Conservation (phyloP, 2,888 invertebrate species). For the Mythimna vitellina region DNA sequence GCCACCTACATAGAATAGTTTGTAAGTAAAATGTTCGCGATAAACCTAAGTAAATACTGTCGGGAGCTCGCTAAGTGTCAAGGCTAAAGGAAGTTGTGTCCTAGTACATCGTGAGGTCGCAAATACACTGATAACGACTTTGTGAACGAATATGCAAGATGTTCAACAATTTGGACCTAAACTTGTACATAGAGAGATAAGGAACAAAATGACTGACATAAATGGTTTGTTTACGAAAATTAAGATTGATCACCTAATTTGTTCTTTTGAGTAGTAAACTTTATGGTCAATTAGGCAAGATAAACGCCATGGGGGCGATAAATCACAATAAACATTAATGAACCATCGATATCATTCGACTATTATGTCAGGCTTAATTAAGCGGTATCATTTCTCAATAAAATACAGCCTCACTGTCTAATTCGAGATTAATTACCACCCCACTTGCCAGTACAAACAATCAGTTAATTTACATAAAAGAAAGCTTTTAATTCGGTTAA, state of each 20-base stretch:
- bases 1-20: slow-evolving; percentile 48
- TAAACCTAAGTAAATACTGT: slow-evolving; percentile 39
- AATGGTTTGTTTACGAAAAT: slow-evolving; percentile 47
- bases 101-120: slow-evolving; percentile 21
- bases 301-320: slow-evolving; percentile 62
- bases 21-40: slow-evolving; percentile 27
- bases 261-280: slow-evolving; percentile 58
- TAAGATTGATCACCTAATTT: slow-evolving; percentile 55
- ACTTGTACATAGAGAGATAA: slow-evolving; percentile 5
- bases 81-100: slow-evolving; percentile 57
- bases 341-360: slow-evolving; percentile 69
- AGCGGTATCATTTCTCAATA: slow-evolving; percentile 69
- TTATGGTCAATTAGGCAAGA: slow-evolving; percentile 55
- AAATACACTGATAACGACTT: slow-evolving; percentile 34
- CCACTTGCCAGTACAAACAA: slow-evolving; percentile 79
- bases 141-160: slow-evolving; percentile 19
- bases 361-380: slow-evolving; percentile 76
- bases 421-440: slow-evolving; percentile 76
- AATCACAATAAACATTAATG: slow-evolving; percentile 72
- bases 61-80: slow-evolving; percentile 39
- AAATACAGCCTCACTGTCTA: slow-evolving; percentile 70
- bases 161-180: neutral
- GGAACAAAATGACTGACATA: slow-evolving; percentile 9
- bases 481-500: slow-evolving; percentile 87
- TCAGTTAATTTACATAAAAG: slow-evolving; percentile 86